Conservation (phyloP, 2,113 vertebrate genomes). For the Alaudala cheleensis region DNA sequence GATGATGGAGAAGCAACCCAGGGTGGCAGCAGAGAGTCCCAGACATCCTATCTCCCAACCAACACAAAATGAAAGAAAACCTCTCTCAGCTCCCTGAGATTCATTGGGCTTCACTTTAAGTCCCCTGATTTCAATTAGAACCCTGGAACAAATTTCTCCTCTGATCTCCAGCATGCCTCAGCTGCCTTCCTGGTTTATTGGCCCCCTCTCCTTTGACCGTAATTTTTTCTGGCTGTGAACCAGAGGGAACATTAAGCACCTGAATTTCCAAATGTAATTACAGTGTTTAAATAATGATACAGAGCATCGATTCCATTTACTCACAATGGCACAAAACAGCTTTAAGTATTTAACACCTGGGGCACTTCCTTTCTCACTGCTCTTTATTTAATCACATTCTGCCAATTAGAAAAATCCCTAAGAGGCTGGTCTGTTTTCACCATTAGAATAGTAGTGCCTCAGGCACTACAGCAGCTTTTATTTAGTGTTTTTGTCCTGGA, state of each 20-base stretch:
- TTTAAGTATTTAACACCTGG: slow-evolving; percentile 53
- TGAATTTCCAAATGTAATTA: slow-evolving; percentile 58
- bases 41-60: background rate
- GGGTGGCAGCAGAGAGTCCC: background rate
- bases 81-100: background rate
- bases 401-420: slow-evolving; percentile 49
- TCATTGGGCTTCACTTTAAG: background rate
- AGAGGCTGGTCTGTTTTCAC: slow-evolving; percentile 13
- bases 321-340: slow-evolving; percentile 32
- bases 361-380: slow-evolving; percentile 17
- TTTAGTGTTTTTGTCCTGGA: background rate
- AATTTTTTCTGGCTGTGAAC: slow-evolving; percentile 21
- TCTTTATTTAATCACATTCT: slow-evolving; percentile 44
- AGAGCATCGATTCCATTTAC: slow-evolving; percentile 50
- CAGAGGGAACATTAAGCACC: slow-evolving; percentile 45
- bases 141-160: background rate
- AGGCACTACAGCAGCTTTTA: background rate
- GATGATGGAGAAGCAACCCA: background rate
- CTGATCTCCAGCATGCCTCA: background rate
- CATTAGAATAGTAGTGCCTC: slow-evolving; percentile 1
- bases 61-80: background rate
- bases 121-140: background rate
- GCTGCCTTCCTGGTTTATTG: background rate
- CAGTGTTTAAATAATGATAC: slow-evolving; percentile 58
- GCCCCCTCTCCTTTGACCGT: background rate